Evolutionary conservation across 2,888 invertebrate species (phyloP), one percentile per base, ranked within the genome.

Genomic region (Cryptocephalus primarius): DNA sequence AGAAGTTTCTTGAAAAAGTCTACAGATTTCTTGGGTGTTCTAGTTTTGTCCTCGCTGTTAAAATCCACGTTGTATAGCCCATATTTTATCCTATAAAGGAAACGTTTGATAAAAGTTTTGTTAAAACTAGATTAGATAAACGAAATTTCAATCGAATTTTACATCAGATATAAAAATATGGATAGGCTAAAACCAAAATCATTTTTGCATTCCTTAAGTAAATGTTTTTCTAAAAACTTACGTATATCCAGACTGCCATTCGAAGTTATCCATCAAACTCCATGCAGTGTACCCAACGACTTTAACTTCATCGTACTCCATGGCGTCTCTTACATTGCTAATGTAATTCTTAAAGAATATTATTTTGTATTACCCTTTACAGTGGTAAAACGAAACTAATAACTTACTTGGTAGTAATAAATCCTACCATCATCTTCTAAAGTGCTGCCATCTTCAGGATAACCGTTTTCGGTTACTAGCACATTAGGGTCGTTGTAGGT

Each of bases 391-490:
- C 6, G 6, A 6, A 4, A 4, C 12, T 36, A 4, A 11, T 36
- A 11, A 11, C n/a, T 40, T 36, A 44, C 44, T 33, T 44, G 14
- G 4, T 32, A 9, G 38, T 14, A 44, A 3, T 31, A 9, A 22
- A 39, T 39, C 11, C 44, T 39, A 32, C 4, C 22, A 31, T n/a
- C 1, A 31, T 44, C 44, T n/a, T 44, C 22, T 6, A 39, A 32
- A 10, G 10, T 32, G 22, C 38, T 40, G 33, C 31, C 10, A 14
- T 9, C 22, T 12, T 13, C 10, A n/a, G 12, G 11, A 22, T 33
- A 12, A 32, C 44, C 44, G 38, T 44, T 44, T 44, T 44, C 44
- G 4, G 44, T 44, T n/a, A 44, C 22, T 6, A 44, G 11, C 4
- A 44, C 9, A 2, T 31, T 12, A 13, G 44, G 44, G 31, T 39